phyloP scores from a whole-genome alignment of 2,888 invertebrate genomes.

The Ommatoiulus sabulosus region DNA sequence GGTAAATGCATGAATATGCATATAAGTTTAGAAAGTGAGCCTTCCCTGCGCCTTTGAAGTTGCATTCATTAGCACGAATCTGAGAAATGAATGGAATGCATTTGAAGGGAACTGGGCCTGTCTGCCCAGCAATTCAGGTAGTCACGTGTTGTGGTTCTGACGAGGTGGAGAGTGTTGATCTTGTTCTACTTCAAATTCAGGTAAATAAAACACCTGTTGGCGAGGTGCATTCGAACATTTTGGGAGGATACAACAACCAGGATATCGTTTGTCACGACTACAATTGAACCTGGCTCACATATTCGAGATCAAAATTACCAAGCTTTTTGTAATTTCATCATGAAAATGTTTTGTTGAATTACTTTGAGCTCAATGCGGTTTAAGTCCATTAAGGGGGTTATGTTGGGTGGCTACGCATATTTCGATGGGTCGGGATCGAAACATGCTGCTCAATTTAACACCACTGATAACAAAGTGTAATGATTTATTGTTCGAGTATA shows the following conservation, averaged over 20 bases:
- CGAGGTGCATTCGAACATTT: neutral
- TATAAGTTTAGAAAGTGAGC: neutral
- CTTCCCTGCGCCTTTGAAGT: neutral
- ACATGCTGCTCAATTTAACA: neutral
- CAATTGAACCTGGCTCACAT: neutral
- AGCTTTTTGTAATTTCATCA: neutral
- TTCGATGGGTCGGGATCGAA: neutral
- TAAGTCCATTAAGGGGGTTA: neutral
- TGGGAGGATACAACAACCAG: neutral
- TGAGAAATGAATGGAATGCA: neutral
- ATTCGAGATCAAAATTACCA: neutral
- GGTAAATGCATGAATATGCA: neutral
- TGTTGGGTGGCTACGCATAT: neutral
- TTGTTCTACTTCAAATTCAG: neutral
- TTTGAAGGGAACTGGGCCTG: constrained; percentile 2
- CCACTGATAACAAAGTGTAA: neutral
- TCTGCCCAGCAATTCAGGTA: neutral
- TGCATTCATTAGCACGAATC: neutral
- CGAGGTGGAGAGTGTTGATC: neutral
- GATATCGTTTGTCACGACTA: constrained; percentile 43
- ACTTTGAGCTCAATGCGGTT: constrained; percentile 36
- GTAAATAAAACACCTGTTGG: constrained; percentile 13
- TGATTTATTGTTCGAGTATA: neutral
- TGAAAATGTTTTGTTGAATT: neutral
- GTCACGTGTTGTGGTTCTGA: neutral